Base-by-base conservation (phyloP, 2,797 vertebrate genomes). In the Ispidina picta region DNA sequence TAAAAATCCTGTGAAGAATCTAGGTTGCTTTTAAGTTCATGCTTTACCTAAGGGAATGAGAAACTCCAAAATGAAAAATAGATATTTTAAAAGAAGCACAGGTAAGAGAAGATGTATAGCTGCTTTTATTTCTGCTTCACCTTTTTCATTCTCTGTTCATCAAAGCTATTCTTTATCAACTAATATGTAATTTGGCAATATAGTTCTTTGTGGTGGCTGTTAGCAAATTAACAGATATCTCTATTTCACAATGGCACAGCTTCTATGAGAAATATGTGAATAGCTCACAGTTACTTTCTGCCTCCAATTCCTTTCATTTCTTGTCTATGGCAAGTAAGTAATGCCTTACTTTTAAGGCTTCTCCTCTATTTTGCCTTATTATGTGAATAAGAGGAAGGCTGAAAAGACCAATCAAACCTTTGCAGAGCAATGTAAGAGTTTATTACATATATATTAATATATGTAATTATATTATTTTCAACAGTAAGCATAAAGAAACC, bases 21-120 rank as follows among this genome's bases (percentile, higher is more conserved):
- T 97, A 96, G 97, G 97, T 97, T 97, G 96, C 95, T 96, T 98
- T 97, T 97, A 97, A 97, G 97, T 97, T 97, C 97, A 94, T 96
- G 91, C 78, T 93, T 81, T 95, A 97, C 97, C 97, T 98, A 95
- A 97, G 97, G 97, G 97, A 97, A 97, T 94, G 92, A 94, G 93
- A 95, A 97, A 96, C 92, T 96, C 96, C 93, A 92, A 97, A 97
- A 97, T 97, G 97, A 98, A 97, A 98, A 97, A 98, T 96, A 96
- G 95, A 66, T 92, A 93, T 94, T 96, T 96, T 79, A 93, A 93
- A 94, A 94, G 92, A 75, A 87, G 72, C 63, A 91, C 88, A 96
- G 95, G 96, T 95, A 96, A 90, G 31, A 21, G 88, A 96, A 97
- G 93, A 96, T 89, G 26, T 92, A 97, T 94, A 86, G 92, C 84